Evolutionary conservation across 2,888 invertebrate species (phyloP).

Genomic region (Hirtodrosophila trivittata): DNA sequence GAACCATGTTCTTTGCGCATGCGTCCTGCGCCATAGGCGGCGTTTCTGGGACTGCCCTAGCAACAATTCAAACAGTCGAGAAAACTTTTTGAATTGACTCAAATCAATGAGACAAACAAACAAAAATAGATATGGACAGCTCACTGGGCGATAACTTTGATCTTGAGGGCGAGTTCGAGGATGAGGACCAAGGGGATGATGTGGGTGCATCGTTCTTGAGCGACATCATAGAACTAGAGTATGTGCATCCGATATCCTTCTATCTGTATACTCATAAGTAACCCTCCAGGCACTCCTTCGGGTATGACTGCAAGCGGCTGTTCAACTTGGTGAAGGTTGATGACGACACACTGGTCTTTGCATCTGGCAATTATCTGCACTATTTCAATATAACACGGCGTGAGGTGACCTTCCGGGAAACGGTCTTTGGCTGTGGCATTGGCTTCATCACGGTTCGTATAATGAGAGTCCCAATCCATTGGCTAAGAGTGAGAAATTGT

Average conservation of each 20-base stretch:
- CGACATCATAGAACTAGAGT: conserved; percentile 75
- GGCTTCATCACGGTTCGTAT: conserved; percentile 89
- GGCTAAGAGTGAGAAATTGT: not conserved
- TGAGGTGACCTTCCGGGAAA: conserved; percentile 88
- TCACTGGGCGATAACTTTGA: conserved; percentile 44
- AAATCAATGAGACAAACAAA: conserved; percentile 31
- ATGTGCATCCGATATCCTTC: conserved; percentile 17
- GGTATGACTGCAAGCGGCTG: conserved; percentile 92
- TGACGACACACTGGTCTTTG: conserved; percentile 89
- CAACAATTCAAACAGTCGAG: conserved; percentile 51
- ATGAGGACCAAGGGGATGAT: conserved; percentile 21
- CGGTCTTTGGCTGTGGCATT: conserved; percentile 91
- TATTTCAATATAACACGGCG: conserved; percentile 89
- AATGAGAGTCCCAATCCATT: fast-evolving
- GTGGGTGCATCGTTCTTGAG: conserved; percentile 60
- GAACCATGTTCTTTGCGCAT: conserved; percentile 31
- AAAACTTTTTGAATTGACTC: conserved; percentile 51
- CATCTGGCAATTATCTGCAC: conserved; percentile 92
- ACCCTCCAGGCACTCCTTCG: conserved; percentile 90
- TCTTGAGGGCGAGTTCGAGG: conserved; percentile 46
- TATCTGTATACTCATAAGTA: not conserved
- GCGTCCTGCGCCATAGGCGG: conserved; percentile 7
- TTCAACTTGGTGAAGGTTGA: conserved; percentile 92
- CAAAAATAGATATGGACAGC: conserved; percentile 52
- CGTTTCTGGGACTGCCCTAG: conserved; percentile 37